Evolutionary conservation across 2,888 invertebrate genomes (phyloP), one percentile per base, ranked within the genome.

Genomic region (Caenorhabditis becei): DNA sequence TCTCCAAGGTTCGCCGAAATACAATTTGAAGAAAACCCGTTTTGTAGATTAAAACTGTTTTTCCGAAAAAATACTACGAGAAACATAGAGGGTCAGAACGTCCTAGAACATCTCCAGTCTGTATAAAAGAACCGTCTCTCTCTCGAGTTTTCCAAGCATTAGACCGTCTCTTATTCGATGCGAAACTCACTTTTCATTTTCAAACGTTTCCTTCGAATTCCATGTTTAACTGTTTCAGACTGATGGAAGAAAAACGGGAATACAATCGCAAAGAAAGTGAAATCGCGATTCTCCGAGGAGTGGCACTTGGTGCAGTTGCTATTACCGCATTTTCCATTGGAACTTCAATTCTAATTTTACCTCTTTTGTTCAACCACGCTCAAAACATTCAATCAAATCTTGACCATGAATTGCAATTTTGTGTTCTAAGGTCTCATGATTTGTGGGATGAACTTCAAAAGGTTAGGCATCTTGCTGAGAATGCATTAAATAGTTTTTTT

Each of bases 351-450:
- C 23, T 84, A 26, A 54, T 77, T 10, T 49, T 84, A 16, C 84
- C 84, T 44, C 59, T 84, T 61, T 47, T 84, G 24, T 83, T 84
- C 79, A 74, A 51, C 47, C 81, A 84, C 59, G 78, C 82, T 2
- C 80, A 83, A 49, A 75, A 54, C 11, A 65, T 84, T 11, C 82
- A 84, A 28, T 69, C 83, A 1, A 20, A 32, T 35, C 53, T 84
- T 24, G 82, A 82, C n/a, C 80, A 84, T 37, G 82, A 84, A 47
- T 53, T 84, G 14, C 80, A 81, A n/a, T 84, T 83, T 77, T 84
- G 84, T 49, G 71, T 71, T 5, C 37, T 80, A 32, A 70, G 81
- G 66, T 79, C 82, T 37, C 82, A 84, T 51, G 84, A 84, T 69
- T 65, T 84, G 44, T 84, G 82, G 82, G 83, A 84, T 77, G 84